Conservation (phyloP, 1,140 invertebrate genomes). For the Saccostrea cuccullata region DNA sequence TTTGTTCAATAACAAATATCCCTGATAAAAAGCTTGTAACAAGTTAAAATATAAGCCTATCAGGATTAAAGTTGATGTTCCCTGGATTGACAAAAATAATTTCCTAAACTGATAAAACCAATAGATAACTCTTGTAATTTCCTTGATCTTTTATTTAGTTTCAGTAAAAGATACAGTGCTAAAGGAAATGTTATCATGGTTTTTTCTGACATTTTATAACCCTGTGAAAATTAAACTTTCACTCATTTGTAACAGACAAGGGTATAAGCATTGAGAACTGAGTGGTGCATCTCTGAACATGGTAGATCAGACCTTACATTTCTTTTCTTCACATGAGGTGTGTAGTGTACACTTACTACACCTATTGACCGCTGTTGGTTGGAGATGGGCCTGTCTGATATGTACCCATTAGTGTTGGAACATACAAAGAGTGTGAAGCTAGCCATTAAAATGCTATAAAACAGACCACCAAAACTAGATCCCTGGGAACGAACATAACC, state of each 20-base stretch:
- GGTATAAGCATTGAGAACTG: not conserved
- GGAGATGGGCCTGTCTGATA: conserved; percentile 15
- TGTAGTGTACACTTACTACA: not conserved
- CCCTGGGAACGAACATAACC: conserved; percentile 8
- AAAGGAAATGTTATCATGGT: not conserved
- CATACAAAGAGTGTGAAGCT: conserved; percentile 26
- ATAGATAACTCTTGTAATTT: not conserved
- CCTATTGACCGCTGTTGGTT: not conserved
- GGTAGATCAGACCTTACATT: not conserved
- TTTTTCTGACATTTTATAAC: conserved; percentile 16
- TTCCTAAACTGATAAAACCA: conserved; percentile 9
- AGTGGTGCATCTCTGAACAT: not conserved
- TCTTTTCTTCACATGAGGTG: conserved; percentile 1
- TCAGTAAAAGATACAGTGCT: not conserved
- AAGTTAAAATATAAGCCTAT: not conserved
- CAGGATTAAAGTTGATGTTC: not conserved
- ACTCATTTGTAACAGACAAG: not conserved
- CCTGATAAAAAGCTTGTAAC: not conserved
- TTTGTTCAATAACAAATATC: no score
- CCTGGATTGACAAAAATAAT: conserved; percentile 1
- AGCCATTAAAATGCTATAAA: conserved; percentile 10
- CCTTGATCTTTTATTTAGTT: conserved; percentile 22
- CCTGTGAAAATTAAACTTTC: conserved; percentile 11
- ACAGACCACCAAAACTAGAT: conserved; percentile 29
- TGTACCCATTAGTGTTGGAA: conserved; percentile 27